Evolutionary conservation across 2,113 vertebrate genomes (phyloP).

Genomic region (Herpetotheres cachinnans): DNA sequence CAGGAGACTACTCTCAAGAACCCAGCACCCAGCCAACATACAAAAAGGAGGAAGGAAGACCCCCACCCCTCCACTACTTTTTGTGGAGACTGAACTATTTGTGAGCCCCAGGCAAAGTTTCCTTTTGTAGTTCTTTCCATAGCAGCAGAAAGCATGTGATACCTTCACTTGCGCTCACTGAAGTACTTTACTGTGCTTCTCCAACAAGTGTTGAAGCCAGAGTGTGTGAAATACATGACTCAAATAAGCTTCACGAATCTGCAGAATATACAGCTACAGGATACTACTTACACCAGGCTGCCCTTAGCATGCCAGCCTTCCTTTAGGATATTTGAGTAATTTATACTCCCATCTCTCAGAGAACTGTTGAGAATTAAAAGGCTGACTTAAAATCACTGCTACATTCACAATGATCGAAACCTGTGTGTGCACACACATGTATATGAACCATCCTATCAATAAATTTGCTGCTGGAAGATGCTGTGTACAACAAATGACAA

Average conservation of each 20-base stretch:
- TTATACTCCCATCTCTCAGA: neutral
- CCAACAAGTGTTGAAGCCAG: neutral
- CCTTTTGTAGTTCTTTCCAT: neutral
- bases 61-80: neutral
- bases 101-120: neutral
- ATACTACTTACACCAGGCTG: neutral
- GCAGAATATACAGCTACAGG: neutral
- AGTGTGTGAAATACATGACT: neutral
- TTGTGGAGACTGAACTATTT: neutral
- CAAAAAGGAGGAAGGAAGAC: neutral
- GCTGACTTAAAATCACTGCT: neutral
- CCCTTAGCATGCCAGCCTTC: neutral
- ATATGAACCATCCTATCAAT: neutral
- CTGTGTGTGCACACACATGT: fast-evolving
- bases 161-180: neutral
- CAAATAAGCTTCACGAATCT: neutral
- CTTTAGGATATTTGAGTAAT: neutral
- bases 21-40: neutral
- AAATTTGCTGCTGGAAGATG: neutral
- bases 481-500: neutral
- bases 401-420: fast-evolving
- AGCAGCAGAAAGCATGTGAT: neutral
- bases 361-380: neutral
- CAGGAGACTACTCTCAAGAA: neutral
- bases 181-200: neutral